phyloP scores from a whole-genome alignment of 2,888 invertebrate genomes.

The Platycnemis pennipes region DNA sequence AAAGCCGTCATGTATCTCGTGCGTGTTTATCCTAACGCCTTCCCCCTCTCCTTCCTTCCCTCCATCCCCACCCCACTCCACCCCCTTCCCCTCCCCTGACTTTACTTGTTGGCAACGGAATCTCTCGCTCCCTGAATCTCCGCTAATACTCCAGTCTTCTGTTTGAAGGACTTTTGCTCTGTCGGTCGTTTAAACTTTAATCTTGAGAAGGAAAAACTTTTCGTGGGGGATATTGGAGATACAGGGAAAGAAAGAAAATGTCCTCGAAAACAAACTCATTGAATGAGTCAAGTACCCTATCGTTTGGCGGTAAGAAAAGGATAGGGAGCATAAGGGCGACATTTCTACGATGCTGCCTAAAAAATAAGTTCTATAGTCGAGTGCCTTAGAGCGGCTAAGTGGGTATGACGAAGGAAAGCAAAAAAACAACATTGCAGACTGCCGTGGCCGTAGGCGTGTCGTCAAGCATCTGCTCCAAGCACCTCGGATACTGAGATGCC shows the following conservation, averaged over 20 bases:
- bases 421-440: neutral
- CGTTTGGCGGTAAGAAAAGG: neutral
- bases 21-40: neutral
- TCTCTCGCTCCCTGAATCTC: conserved; percentile 20
- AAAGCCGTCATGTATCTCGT: neutral
- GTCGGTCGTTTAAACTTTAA: conserved; percentile 39
- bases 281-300: conserved; percentile 8
- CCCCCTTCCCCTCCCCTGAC: neutral
- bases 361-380: neutral
- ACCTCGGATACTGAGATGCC: neutral
- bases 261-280: conserved; percentile 21
- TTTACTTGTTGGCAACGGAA: conserved; percentile 36
- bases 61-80: neutral
- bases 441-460: neutral
- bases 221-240: neutral
- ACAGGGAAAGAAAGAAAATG: neutral
- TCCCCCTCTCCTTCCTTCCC: neutral
- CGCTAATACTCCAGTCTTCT: conserved; percentile 27
- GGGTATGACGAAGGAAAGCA: conserved; percentile 1
- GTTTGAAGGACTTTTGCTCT: neutral
- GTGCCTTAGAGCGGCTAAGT: conserved; percentile 8
- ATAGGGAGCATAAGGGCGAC: neutral
- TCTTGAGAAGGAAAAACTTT: conserved; percentile 4
- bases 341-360: neutral
- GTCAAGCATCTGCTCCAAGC: neutral